A percentile compares a stretch with the other conserved stretches of the same genome.
Conservation (phyloP, 2,797 vertebrate species). For the Halcyon badia region DNA sequence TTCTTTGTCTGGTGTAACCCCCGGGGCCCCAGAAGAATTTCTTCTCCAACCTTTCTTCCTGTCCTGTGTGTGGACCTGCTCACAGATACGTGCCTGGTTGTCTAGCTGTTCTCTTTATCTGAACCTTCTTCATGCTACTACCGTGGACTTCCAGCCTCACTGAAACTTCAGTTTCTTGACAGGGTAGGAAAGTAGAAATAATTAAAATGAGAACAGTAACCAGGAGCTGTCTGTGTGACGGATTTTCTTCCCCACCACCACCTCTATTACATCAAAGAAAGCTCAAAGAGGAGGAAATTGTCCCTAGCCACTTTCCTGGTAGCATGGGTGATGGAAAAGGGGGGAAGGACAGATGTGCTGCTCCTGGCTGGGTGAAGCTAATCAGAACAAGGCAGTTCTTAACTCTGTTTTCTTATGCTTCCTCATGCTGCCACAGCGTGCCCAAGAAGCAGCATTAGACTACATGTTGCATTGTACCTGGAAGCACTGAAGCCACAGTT, state of each 20-base stretch:
- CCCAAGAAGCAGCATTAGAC: not conserved
- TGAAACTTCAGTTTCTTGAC: not conserved
- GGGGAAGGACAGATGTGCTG: not conserved
- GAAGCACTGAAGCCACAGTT: not conserved
- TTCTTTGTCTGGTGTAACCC: constrained; percentile 49
- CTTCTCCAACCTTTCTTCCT: not conserved
- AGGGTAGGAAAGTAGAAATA: not conserved
- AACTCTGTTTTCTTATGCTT: not conserved
- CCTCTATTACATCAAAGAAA: not conserved
- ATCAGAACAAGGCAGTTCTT: not conserved
- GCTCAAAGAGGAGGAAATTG: not conserved
- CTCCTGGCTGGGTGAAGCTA: not conserved
- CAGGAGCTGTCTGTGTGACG: not conserved
- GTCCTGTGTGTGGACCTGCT: rapidly evolving
- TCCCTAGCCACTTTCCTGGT: not conserved
- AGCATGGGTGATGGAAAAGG: not conserved
- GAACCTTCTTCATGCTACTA: not conserved
- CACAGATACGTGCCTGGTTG: rapidly evolving
- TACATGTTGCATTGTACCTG: not conserved
- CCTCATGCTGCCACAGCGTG: not conserved
- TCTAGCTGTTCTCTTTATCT: not conserved
- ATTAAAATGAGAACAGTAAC: not conserved
- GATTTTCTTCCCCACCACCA: not conserved
- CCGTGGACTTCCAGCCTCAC: rapidly evolving
- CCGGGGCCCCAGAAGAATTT: constrained; percentile 1